Base-by-base conservation (phyloP, 2,888 invertebrate species). In the Drosophila engyochracea region DNA sequence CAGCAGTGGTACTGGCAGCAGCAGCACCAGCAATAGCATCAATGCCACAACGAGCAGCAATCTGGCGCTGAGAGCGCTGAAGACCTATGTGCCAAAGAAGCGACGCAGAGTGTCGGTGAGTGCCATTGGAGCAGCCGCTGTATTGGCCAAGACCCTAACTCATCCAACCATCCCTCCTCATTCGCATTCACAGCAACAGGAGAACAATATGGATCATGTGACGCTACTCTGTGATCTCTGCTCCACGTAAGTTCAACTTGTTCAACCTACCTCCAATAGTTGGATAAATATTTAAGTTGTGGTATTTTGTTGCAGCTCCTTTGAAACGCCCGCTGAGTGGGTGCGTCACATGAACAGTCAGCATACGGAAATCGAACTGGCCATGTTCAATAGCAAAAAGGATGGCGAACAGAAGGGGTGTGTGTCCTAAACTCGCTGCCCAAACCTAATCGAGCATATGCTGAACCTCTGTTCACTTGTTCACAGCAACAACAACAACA, bases 301-400 rank as follows among this genome's bases (percentile, higher is more conserved):
- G 16, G 25, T 35, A 9, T 59, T 44, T 22, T 51, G 22, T 59
- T 70, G 44, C 57, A 93, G 93, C 64, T 91, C 95, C 81, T 96
- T 96, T 94, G 95, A 96, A 53, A 97, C 97, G 72, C 97, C 97
- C 0, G 97, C 96, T 28, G 97, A 97, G 93, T 97, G 97, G 97
- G 97, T 97, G 54, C 96, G 97, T 6, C 97, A 97, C 91, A 96
- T 97, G 91, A 97, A 97, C 92, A 96, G 95, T 91, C 96, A 96
- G 39, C 97, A 97, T 93, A 97, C 97, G 0, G 97, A 97, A 92
- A 94, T 94, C 82, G 97, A 97, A 94, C 94, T 97, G 93, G 96
- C 97, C 92, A 94, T 96, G 86, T 93, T 92, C 70, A 93, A 93
- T 67, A 93, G 90, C 78, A 92, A 92, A 85, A 91, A 91, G 81